Base-by-base conservation (phyloP, 1,140 invertebrate species). In the Drosophila bifasciata region DNA sequence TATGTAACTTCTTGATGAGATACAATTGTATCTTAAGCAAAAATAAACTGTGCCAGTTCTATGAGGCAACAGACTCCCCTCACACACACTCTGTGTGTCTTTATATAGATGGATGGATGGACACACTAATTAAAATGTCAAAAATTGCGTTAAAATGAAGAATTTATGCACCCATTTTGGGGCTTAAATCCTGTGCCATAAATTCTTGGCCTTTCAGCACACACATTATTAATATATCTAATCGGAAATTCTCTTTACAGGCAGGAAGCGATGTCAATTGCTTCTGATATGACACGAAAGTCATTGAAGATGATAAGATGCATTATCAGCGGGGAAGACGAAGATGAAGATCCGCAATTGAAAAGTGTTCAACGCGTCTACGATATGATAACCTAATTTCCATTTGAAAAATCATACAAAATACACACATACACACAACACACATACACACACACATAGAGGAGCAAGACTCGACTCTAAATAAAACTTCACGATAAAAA, bases 251-350 rank as follows among this genome's bases (percentile, higher is more conserved):
- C 11, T 13, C 11, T 36, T 36, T 36, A 11, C 32, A 36, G 32
- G 11, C 11, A 13, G 32, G 32, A 36, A 36, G 32, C 32, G 32
- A 36, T 36, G 32, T 13, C 11, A 4, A 36, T 36, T 13, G 11
- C 32, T 5, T 69, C 50, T 86, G 81, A 86, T 68, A 88, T 88
- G 83, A 75, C 75, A 62, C 76, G 69, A 61, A 76, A 83, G 59
- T 75, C 76, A 50, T 69, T 85, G 63, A 61, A 73, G 59, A 79
- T 85, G 80, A 88, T 89, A 90, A 90, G 76, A 90, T 90, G 89
- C 88, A 90, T 58, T 90, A 90, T 90, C 88, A 90, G 78, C 83
- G 89, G 62, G 89, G 89, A 90, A 81, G 89, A 90, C 89, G 89
- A 90, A 85, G 89, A 90, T 85, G 89, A 90, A 81, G 84, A 88